Evolutionary conservation across 2,888 invertebrate species (phyloP), one percentile per base, ranked within the genome.

Genomic region (Sclerodermus sp.): DNA sequence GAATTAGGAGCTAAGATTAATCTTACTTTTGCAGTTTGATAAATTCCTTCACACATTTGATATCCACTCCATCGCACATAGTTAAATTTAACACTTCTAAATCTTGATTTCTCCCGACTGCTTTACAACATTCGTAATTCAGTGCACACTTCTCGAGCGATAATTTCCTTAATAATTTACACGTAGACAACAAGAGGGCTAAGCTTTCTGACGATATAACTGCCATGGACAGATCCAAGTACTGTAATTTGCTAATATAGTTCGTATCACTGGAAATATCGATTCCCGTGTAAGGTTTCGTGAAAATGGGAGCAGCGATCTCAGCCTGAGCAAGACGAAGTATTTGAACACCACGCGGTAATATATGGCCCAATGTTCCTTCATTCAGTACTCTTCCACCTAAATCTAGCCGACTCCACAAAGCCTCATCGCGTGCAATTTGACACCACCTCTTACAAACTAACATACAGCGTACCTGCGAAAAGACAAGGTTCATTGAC

Each of bases 341-440:
- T 45, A 91, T 86, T 42, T 87, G 80, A 0, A 92, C 89, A 66
- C 93, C 92, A 56, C 91, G 83, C 12, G 83, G 83, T n/a, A 94
- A 68, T 52, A 95, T 85, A 56, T 86, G 83, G 1, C 89, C 90
- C 8, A 96, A 70, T 0, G 88, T 87, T 38, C 88, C 88, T 10
- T 83, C 80, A 13, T 82, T 79, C 8, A 96, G 70, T 0, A 85
- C 84, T 62, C 86, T 86, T 53, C 86, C 84, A 8, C 90, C 88
- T 14, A 93, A 79, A 74, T 96, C 94, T 56, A 95, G 77, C 14
- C 93, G 82, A 37, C 87, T 86, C 96, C 96, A 96, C 0, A 96
- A 77, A 0, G 88, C 87, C 68, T 93, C 93, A 74, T 96, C 94
- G 45, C 87, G 86, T 2, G 88, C 86, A 54, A 95, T 82, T 58